Base-by-base conservation (phyloP, 2,888 invertebrate species). In the Eupeodes latifasciatus region DNA sequence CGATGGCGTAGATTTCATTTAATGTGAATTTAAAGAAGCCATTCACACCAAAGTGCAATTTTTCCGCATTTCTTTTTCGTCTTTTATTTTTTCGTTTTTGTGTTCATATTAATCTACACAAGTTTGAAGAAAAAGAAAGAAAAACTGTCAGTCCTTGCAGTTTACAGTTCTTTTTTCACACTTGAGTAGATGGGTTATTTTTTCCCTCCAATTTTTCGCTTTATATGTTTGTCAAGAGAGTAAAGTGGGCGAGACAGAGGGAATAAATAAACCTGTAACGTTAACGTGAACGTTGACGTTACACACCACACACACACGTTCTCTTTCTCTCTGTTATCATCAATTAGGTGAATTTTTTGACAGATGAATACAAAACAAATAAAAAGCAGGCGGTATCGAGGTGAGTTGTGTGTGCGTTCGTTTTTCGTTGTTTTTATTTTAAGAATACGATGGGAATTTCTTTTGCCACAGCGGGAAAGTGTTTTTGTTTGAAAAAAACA, bases 11-110 rank as follows among this genome's bases (percentile, higher is more conserved):
- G 76, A 79, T 74, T 81, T 81, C 62, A 62, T 77, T 86, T 64
- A 75, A 79, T 86, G 82, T 66, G 75, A 79, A 61, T 79, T 82
- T 76, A 75, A 82, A 72, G 83, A 83, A 79, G 79, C 57, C 86
- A 80, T 82, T 83, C 79, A 59, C 83, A 75, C 86, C 55, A 64
- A 75, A 79, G 71, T 47, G 76, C 72, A 72, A 47, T 72, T 72
- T 72, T 72, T 72, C 72, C 27, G 44, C 47, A 72, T 59, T 44
- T 59, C 57, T 75, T 49, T 47, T 16, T 64, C 40, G 47, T 53
- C n/a, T 27, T 36, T 27, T 27, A 40, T 64, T 27, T 36, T 49
- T 64, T 44, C 16, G 36, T 55, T 40, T 62, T 62, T 62, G 2
- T 61, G 7, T 19, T 14, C 14, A 34, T 9, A 34, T 27, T 2